Conservation (phyloP, 2,888 invertebrate genomes). For the Chalcosyrphus nemorum region DNA sequence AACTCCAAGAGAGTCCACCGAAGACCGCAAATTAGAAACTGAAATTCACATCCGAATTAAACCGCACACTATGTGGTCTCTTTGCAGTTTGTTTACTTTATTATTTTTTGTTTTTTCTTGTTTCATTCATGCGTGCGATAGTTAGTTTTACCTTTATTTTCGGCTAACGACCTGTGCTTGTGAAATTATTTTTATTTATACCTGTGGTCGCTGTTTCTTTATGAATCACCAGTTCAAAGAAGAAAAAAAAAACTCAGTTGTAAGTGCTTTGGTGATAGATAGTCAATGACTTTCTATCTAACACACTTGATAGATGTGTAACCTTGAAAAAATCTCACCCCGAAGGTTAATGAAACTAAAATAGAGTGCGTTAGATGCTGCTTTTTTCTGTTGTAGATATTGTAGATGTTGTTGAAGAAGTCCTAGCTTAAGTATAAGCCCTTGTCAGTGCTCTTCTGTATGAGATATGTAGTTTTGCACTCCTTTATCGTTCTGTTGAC, state of each 20-base stretch:
- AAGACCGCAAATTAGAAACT: too few species aligned
- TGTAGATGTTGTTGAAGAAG: background rate
- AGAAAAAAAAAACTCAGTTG: background rate
- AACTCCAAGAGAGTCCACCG: too few species aligned
- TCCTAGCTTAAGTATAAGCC: background rate
- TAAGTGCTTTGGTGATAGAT: background rate
- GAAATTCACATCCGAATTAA: too few species aligned
- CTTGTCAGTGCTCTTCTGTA: background rate
- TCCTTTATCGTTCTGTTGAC: background rate
- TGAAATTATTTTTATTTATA: background rate
- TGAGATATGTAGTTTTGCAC: background rate
- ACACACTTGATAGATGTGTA: background rate
- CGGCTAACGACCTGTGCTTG: background rate
- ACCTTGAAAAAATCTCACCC: background rate
- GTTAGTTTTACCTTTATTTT: background rate
- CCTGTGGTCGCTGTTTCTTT: background rate
- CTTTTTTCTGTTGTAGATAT: background rate
- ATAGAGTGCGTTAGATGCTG: background rate
- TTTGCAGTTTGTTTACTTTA: too few species aligned
- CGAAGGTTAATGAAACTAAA: background rate
- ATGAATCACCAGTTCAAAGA: background rate
- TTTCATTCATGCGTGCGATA: background rate
- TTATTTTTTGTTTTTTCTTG: too few species aligned
- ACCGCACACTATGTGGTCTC: too few species aligned
- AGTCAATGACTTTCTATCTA: background rate